phyloP scores from a whole-genome alignment of 1,140 invertebrate genomes.

The Drosophila saltans region DNA sequence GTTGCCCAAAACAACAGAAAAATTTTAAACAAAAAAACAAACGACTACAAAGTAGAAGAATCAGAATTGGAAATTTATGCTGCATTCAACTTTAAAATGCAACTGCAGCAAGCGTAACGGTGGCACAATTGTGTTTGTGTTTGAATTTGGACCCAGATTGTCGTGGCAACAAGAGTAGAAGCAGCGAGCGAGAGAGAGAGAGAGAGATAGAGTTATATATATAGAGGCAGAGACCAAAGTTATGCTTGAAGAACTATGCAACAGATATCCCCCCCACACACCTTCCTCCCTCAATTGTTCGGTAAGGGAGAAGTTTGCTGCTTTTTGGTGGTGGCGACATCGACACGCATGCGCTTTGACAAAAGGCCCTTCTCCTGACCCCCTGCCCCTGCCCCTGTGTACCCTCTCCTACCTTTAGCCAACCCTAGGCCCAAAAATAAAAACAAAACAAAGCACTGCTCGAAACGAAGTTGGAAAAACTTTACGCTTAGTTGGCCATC shows the following conservation, averaged over 20 bases:
- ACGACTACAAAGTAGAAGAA: slow-evolving; percentile 6
- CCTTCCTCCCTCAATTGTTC: slow-evolving; percentile 19
- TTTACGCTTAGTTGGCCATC: slow-evolving; percentile 68
- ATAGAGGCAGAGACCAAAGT: slow-evolving; percentile 41
- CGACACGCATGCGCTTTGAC: slow-evolving; percentile 73
- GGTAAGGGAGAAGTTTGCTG: slow-evolving; percentile 10
- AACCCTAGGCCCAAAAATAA: slow-evolving; percentile 8
- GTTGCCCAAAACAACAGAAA: slow-evolving; percentile 39
- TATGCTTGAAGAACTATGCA: slow-evolving; percentile 63
- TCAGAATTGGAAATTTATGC: slow-evolving; percentile 75
- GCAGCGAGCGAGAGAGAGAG: neutral
- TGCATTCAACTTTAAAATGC: slow-evolving; percentile 67
- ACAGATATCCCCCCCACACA: slow-evolving; percentile 33
- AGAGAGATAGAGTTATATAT: neutral
- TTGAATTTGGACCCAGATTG: slow-evolving; percentile 49
- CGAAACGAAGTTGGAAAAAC: slow-evolving; percentile 70
- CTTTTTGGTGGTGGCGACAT: slow-evolving; percentile 67
- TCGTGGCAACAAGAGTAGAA: slow-evolving; percentile 37
- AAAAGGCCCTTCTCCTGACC: slow-evolving; percentile 37
- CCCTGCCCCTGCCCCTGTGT: neutral
- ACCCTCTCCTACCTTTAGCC: neutral
- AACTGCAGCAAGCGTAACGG: slow-evolving; percentile 61
- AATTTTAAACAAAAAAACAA: slow-evolving; percentile 6
- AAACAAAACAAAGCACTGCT: slow-evolving; percentile 63
- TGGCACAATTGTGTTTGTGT: slow-evolving; percentile 51